Percentiles rank a stretch among this genome's conserved stretches.
phyloP scores from a whole-genome alignment of 2,113 vertebrate species.

The Corynorhinus townsendii region DNA sequence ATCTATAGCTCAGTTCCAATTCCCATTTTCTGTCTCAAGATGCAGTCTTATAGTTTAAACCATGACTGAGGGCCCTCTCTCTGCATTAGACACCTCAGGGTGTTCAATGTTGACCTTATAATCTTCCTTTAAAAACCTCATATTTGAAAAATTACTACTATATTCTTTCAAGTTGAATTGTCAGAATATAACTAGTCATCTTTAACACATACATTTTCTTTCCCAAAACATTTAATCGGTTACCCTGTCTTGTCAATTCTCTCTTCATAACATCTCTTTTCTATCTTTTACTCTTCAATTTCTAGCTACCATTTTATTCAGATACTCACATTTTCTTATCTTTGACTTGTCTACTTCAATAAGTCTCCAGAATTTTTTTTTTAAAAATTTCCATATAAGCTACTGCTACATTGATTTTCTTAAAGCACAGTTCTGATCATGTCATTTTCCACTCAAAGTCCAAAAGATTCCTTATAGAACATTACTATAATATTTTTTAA shows the following conservation, averaged over 20 bases:
- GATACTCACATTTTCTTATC: neutral
- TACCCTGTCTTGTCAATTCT: neutral
- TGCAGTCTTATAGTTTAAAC: neutral
- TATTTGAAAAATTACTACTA: neutral
- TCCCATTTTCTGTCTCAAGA: neutral
- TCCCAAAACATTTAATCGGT: neutral
- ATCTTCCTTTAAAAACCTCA: neutral
- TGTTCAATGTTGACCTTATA: neutral
- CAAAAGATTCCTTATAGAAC: neutral
- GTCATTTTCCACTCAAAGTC: conserved; percentile 2
- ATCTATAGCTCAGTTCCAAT: neutral
- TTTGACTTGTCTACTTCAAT: neutral
- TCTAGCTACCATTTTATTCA: neutral
- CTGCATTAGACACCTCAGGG: neutral
- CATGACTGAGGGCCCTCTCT: accelerated
- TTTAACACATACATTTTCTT: neutral
- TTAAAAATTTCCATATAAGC: neutral
- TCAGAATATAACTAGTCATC: neutral
- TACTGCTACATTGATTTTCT: neutral
- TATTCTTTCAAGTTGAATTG: neutral
- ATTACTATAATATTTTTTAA: neutral
- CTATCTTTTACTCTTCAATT: conserved; percentile 1
- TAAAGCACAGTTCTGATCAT: neutral
- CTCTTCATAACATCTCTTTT: neutral
- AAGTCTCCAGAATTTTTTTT: neutral